A percentile compares a stretch with the other conserved stretches of the same genome.
Evolutionary conservation across 2,888 invertebrate genomes (phyloP).

Genomic region (Spialia ferax): DNA sequence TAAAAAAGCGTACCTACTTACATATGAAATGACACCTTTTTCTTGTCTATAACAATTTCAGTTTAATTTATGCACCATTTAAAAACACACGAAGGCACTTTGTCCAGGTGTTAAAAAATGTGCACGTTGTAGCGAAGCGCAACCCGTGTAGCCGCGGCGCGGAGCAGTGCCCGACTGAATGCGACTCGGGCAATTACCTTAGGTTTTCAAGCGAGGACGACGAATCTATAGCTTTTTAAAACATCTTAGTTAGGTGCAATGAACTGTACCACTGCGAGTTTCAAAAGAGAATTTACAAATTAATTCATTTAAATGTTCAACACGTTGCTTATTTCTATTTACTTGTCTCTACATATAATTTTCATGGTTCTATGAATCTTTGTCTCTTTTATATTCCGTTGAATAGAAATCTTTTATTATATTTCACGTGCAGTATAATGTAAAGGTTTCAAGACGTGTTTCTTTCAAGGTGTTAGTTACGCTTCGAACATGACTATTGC

Average conservation of each 20-base stretch:
- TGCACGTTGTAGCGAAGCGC: no score
- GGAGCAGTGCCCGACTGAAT: no score
- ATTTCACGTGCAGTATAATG: neutral
- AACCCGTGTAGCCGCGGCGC: no score
- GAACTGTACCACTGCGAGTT: neutral
- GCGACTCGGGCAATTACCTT: no score
- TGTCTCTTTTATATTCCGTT: conserved; percentile 16
- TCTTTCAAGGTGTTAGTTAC: conserved; percentile 1
- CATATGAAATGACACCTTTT: no score
- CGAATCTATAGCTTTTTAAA: no score
- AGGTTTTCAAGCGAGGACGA: no score
- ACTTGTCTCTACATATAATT: conserved; percentile 5
- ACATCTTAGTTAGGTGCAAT: conserved; percentile 6
- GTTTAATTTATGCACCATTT: no score
- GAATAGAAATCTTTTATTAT: conserved; percentile 6
- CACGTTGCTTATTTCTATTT: conserved; percentile 1
- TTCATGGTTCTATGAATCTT: conserved; percentile 22
- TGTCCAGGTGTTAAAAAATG: no score
- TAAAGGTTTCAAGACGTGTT: neutral
- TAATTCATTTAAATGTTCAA: neutral
- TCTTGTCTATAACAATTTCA: no score
- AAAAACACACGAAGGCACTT: no score
- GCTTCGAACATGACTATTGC: neutral
- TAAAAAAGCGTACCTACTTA: no score
- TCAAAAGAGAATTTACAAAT: neutral